Percentiles rank a stretch among this genome's conserved stretches.
Evolutionary conservation across 2,113 vertebrate species (phyloP).

Genomic region (Ochotona princeps): DNA sequence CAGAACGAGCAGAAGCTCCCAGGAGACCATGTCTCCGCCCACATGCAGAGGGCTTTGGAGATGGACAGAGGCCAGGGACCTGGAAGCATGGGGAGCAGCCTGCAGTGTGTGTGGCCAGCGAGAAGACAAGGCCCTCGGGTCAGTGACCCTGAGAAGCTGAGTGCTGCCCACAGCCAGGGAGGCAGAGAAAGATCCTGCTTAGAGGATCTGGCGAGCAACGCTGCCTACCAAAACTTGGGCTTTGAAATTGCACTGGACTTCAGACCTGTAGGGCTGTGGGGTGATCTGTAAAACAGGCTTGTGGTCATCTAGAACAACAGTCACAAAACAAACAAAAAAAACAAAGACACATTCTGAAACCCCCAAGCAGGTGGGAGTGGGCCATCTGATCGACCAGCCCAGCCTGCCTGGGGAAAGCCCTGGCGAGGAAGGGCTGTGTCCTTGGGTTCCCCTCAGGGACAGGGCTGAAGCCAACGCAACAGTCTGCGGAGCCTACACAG

Average conservation of each 20-base stretch:
- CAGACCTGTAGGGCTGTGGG: not conserved
- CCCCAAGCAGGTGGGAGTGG: not conserved
- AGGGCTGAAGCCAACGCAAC: not conserved
- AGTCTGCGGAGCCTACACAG: not conserved
- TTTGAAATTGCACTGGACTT: not conserved
- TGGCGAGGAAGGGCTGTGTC: not conserved
- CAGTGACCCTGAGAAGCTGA: not conserved
- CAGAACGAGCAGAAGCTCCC: not conserved
- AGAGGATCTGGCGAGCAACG: not conserved
- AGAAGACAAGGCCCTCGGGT: not conserved
- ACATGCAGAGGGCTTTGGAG: not conserved
- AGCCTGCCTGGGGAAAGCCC: no score
- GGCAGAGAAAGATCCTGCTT: not conserved
- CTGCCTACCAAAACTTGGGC: not conserved
- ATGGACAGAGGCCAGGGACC: not conserved
- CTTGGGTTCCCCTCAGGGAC: not conserved
- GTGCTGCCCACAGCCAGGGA: not conserved
- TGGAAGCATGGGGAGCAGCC: not conserved
- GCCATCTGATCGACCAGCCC: not conserved
- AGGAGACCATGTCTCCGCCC: not conserved
- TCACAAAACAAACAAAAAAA: not conserved
- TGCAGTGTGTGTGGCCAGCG: not conserved
- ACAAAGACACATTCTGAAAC: not conserved
- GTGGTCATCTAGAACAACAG: not conserved
- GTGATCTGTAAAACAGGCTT: not conserved